phyloP scores from a whole-genome alignment of 2,797 vertebrate species.

The Mus caroli region DNA sequence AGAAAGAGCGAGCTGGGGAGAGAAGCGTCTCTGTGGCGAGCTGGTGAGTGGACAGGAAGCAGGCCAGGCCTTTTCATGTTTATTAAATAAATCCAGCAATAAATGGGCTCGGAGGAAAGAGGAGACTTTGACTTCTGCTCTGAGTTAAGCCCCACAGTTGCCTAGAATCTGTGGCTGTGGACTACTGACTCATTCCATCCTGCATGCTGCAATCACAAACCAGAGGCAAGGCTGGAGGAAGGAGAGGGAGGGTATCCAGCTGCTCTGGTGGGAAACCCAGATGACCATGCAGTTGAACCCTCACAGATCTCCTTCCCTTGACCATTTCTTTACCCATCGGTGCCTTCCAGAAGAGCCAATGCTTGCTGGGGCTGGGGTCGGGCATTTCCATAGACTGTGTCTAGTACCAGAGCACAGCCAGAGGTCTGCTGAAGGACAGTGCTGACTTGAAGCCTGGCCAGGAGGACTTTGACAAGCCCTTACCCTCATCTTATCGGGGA shows the following conservation, averaged over 20 bases:
- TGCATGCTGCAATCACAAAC: not conserved
- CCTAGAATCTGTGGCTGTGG: not conserved
- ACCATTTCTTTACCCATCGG: not conserved
- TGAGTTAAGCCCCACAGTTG: not conserved
- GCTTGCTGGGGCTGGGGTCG: not conserved
- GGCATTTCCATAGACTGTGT: accelerated
- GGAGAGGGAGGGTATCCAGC: not conserved
- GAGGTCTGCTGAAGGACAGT: not conserved
- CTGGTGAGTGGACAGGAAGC: not conserved
- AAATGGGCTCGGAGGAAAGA: not conserved
- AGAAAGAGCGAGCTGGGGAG: not conserved
- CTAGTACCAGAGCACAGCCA: not conserved
- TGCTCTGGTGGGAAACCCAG: not conserved
- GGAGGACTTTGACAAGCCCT: not conserved
- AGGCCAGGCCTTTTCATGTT: not conserved
- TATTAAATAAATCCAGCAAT: not conserved
- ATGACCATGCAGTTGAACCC: not conserved
- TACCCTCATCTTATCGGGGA: not conserved
- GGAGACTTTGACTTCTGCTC: slow-evolving; percentile 14
- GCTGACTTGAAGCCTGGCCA: not conserved
- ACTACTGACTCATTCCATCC: not conserved
- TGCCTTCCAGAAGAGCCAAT: not conserved
- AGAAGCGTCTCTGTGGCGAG: not conserved
- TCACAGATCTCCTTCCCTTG: not conserved
- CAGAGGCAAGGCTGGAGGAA: not conserved